Conservation (phyloP, 2,113 vertebrate species). For the Phaethornis superciliosus region DNA sequence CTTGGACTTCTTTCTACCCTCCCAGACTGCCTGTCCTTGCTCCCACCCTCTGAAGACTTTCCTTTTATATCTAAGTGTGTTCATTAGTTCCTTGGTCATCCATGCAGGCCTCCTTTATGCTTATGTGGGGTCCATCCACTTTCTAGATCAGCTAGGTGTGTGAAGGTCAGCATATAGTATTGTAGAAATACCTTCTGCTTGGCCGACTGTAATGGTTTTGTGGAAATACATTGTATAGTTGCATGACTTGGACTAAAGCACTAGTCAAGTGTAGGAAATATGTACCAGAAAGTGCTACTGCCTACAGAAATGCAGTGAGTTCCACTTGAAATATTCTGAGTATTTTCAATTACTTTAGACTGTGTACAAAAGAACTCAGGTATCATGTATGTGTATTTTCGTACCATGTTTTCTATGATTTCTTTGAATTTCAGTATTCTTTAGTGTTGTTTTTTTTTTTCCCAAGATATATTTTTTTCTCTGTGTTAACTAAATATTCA, state of each 20-base stretch:
- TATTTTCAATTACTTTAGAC: background rate
- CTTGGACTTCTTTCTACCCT: too few relatives aligned
- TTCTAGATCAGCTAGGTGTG: background rate
- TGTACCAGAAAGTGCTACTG: background rate
- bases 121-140: background rate
- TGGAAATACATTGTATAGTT: background rate
- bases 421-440: background rate
- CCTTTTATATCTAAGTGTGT: too few relatives aligned
- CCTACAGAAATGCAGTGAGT: background rate
- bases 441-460: background rate
- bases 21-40: too few relatives aligned
- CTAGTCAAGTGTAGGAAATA: background rate
- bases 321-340: background rate
- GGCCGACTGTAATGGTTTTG: background rate
- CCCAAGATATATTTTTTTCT: background rate
- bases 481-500: background rate
- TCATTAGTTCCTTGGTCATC: too few relatives aligned
- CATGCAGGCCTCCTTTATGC: background rate
- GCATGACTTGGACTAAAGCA: background rate
- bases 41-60: too few relatives aligned
- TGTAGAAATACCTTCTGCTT: background rate
- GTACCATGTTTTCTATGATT: background rate
- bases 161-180: background rate
- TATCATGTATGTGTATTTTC: background rate
- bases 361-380: background rate